Conservation (phyloP, 2,797 vertebrate genomes). For the Pseudotriccus pelzelni region DNA sequence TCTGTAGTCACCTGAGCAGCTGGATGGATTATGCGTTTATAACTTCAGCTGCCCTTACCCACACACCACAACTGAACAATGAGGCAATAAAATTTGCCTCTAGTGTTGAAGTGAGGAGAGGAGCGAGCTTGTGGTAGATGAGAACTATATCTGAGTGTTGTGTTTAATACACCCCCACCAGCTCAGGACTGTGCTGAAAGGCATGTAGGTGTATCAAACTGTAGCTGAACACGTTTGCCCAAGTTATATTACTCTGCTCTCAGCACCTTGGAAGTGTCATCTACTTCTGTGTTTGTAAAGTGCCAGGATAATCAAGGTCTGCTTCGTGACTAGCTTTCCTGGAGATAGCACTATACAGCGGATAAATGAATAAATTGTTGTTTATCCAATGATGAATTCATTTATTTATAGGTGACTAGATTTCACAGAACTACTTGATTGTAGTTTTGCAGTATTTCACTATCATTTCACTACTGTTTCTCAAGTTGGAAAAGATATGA, state of each 20-base stretch:
- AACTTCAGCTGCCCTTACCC: background rate
- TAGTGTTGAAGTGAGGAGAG: background rate
- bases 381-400: background rate
- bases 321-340: background rate
- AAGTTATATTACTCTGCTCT: background rate
- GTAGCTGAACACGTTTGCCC: rapidly evolving
- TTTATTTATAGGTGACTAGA: background rate
- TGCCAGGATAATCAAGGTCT: background rate
- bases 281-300: background rate
- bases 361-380: background rate
- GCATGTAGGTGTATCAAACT: background rate
- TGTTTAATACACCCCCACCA: background rate
- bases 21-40: background rate
- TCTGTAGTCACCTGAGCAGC: background rate
- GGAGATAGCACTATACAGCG: background rate
- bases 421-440: background rate
- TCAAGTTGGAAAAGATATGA: background rate
- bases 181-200: background rate
- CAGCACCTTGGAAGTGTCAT: background rate
- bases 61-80: background rate
- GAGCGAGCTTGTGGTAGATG: rapidly evolving
- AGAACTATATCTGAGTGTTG: background rate
- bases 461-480: background rate
- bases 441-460: background rate
- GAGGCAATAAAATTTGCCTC: background rate